A percentile compares a stretch with the other conserved stretches of the same genome.
phyloP scores from a whole-genome alignment of 35 echinoderm and acorn worm genomes.

The Strongylocentrotus purpuratus region DNA sequence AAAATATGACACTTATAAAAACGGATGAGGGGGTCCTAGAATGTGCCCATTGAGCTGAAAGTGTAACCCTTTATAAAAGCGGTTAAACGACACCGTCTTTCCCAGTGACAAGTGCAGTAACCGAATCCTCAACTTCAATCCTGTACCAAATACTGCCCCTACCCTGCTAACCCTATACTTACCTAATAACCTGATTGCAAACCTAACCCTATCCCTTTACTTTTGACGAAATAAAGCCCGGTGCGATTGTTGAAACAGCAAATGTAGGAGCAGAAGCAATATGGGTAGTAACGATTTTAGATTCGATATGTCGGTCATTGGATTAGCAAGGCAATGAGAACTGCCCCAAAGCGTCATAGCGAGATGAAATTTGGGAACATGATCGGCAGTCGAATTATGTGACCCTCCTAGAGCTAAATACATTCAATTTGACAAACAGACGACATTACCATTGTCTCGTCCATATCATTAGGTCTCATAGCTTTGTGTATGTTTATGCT shows the following conservation, averaged over 20 bases:
- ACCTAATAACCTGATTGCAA: too few species aligned
- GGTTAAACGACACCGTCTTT: too few species aligned
- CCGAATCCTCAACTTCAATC: too few species aligned
- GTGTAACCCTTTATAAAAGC: too few species aligned
- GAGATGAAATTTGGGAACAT: background rate
- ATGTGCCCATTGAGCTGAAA: background rate
- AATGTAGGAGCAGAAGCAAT: background rate
- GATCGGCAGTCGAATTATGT: background rate
- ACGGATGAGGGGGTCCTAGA: background rate
- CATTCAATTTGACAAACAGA: background rate
- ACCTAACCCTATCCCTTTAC: background rate
- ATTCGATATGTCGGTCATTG: background rate
- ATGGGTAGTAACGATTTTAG: background rate
- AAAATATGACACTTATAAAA: conserved; percentile 7
- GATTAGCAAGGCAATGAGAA: background rate
- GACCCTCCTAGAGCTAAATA: background rate
- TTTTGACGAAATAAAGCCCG: too few species aligned
- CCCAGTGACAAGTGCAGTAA: too few species aligned
- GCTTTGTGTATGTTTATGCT: background rate
- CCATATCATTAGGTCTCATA: too few species aligned
- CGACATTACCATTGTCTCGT: background rate
- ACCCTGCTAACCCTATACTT: too few species aligned
- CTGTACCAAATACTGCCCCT: too few species aligned
- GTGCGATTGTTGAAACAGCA: too few species aligned
- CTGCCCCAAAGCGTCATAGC: background rate